phyloP scores from a whole-genome alignment of 1,140 invertebrate species.

The Microvelia longipes region DNA sequence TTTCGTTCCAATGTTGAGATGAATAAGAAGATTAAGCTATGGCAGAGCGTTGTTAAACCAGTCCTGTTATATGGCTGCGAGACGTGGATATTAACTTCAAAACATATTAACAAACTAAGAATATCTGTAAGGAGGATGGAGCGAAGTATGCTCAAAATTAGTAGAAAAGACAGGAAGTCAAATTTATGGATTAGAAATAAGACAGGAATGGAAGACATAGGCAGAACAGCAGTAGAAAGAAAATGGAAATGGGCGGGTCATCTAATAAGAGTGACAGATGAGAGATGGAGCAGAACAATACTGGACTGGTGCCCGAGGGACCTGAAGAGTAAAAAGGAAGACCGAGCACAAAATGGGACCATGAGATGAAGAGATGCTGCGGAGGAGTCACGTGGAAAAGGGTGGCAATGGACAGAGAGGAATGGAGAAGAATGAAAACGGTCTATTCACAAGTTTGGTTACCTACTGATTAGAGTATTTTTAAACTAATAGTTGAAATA shows the following conservation, averaged over 20 bases:
- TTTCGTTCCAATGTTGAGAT: not conserved
- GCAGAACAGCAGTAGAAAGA: not conserved
- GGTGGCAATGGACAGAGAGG: too few relatives aligned
- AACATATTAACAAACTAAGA: not conserved
- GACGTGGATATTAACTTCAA: not conserved
- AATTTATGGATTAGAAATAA: not conserved
- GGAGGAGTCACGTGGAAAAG: not conserved
- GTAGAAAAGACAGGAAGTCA: not conserved
- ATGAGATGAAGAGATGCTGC: not conserved
- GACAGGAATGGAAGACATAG: not conserved
- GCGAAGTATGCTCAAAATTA: constrained; percentile 3
- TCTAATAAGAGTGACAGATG: constrained; percentile 9
- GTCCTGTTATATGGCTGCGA: constrained; percentile 7
- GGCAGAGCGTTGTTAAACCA: not conserved
- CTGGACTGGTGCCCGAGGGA: constrained; percentile 11
- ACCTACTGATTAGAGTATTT: too few relatives aligned
- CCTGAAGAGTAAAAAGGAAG: not conserved
- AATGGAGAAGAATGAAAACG: too few relatives aligned
- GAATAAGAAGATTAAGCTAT: constrained; percentile 2
- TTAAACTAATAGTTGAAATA: too few relatives aligned
- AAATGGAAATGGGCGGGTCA: constrained; percentile 14
- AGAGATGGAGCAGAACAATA: constrained; percentile 12
- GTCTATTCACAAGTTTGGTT: too few relatives aligned
- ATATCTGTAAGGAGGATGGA: not conserved
- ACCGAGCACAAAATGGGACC: not conserved